These are phyloP conservation scores for Oligia fasciuncula DNA, from an alignment of 2,888 invertebrate species.

Conservation along the genomic window DNA sequence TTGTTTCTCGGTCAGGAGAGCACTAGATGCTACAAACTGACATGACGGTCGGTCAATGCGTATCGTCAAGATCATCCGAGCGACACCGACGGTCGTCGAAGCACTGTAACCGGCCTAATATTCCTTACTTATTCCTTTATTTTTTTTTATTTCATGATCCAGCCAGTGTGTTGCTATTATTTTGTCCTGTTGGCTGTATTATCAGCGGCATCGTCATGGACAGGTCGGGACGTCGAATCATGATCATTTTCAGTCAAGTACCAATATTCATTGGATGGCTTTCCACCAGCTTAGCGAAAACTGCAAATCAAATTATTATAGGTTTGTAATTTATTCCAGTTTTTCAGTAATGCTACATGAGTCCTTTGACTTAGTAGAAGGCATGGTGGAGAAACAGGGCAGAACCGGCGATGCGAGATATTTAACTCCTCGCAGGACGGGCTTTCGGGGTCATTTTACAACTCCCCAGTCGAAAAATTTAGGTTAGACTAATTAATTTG, in stretches of 20 bases:
- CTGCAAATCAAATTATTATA: slow-evolving; percentile 88
- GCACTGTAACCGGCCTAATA: no score
- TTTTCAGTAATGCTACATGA: neutral
- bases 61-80: neutral
- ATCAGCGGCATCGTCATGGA: slow-evolving; percentile 92
- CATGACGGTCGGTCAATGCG: neutral
- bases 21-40: neutral
- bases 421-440: no score
- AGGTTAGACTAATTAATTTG: no score
- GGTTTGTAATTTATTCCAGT: slow-evolving; percentile 74
- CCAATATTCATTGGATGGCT: slow-evolving; percentile 92
- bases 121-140: no score
- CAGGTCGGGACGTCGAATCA: slow-evolving; percentile 89
- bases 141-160: slow-evolving; percentile 59
- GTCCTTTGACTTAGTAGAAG: neutral
- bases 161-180: slow-evolving; percentile 91
- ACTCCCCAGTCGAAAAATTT: no score
- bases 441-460: no score
- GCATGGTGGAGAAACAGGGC: no score
- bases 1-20: neutral
- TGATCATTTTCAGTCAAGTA: slow-evolving; percentile 89
- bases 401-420: no score
- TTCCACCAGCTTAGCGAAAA: slow-evolving; percentile 86
- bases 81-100: neutral
- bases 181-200: slow-evolving; percentile 91